A percentile compares a stretch with the other conserved stretches of the same genome.
These are phyloP conservation scores for Porites divaricata DNA, from an alignment of 92 coral and sea anemone species.

Conservation along the genomic window DNA sequence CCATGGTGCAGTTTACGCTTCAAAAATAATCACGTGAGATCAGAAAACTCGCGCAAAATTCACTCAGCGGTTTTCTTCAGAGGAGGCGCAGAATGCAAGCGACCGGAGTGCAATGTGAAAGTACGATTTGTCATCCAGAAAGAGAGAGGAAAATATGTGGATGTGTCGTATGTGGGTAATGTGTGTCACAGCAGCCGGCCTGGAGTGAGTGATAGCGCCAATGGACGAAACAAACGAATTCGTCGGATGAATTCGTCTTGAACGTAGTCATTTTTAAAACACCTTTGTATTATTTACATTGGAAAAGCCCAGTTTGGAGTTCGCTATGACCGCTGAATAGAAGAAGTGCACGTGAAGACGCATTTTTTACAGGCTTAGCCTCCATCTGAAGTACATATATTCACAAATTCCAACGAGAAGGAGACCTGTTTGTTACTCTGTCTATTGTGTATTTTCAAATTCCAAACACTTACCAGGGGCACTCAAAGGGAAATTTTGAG, in stretches of 20 bases:
- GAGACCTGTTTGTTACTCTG: no score
- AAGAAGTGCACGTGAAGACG: no score
- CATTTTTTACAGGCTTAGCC: no score
- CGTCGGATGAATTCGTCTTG: conserved; percentile 26
- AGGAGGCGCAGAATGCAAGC: conserved; percentile 53
- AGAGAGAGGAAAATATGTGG: conserved; percentile 41
- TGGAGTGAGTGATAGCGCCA: conserved; percentile 26
- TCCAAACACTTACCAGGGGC: no score
- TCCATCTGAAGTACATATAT: no score
- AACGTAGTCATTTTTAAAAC: neutral
- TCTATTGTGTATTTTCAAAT: no score
- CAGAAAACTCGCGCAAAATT: conserved; percentile 48
- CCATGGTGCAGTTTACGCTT: conserved; percentile 54
- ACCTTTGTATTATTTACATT: neutral
- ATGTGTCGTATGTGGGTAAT: conserved; percentile 40
- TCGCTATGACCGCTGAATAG: no score
- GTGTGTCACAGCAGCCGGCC: conserved; percentile 39
- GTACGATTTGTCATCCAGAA: conserved; percentile 45
- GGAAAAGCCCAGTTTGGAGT: no score
- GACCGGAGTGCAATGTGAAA: conserved; percentile 45
- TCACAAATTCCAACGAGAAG: no score
- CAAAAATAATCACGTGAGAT: conserved; percentile 49
- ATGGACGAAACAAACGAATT: conserved; percentile 5
- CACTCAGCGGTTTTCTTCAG: conserved; percentile 53
- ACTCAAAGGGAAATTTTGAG: no score